Evolutionary conservation across 2,888 invertebrate species (phyloP), one percentile per base, ranked within the genome.

Genomic region (Periphyllus acericola): DNA sequence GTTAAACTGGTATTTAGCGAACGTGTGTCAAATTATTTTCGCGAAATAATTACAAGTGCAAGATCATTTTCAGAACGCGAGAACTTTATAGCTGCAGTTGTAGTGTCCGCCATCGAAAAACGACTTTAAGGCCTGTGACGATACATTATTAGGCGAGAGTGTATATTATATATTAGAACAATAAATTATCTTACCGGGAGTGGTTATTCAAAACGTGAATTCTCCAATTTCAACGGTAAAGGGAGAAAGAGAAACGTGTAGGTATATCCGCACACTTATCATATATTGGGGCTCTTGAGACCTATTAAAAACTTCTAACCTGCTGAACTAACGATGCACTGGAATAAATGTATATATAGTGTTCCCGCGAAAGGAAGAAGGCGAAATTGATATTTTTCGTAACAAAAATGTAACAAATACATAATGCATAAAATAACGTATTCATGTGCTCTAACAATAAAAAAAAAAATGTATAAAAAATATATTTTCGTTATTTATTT

Each of bases 221-320:
- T 80, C 80, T 80, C 40, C 66, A 40, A 80, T 80, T 80, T 68
- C 66, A 19, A 11, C 17, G 34, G 17, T n/a, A 66, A 66, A 36
- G 19, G 25, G n/a, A 40, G 36, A 66, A 19, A n/a, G 21, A 60
- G 34, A 60, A 52, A 55, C 79, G 32, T 29, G 29, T 34, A 17
- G 46, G 14, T 11, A 5, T 8, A 0, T 21, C 46, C 32, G 32
- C 21, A 72, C 71, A 72, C 52, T 82, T 71, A 82, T 82, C 71
- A 82, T 82, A 82, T 82, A 82, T 82, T 52, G n/a, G 34, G 71
- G 29, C 82, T 72, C 82, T 52, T 5, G 82, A 82, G 82, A 82
- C 82, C 82, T 82, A 82, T 82, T 82, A 82, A 52, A 72, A 52
- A 72, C 34, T 82, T 71, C 82, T 34, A 52, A 82, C 34, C 52